Conservation (phyloP, 2,888 invertebrate genomes). For the Sarcophaga caerulescens region DNA sequence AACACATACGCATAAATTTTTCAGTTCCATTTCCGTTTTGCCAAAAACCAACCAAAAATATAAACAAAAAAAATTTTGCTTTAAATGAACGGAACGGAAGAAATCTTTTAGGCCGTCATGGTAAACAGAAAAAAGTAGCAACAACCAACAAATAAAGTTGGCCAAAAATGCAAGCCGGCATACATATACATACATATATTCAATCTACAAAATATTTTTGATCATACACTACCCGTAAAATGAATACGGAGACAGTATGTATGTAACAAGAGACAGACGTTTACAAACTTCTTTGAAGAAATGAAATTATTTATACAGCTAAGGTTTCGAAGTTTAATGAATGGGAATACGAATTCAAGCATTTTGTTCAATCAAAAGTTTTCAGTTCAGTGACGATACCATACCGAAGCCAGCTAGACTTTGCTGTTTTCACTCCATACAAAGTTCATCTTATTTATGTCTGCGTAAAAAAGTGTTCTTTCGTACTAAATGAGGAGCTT, state of each 20-base stretch:
- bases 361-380: too few species aligned
- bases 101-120: conserved; percentile 51
- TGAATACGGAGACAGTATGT: neutral
- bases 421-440: too few species aligned
- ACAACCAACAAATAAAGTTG: neutral
- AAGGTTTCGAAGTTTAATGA: too few species aligned
- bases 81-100: conserved; percentile 37
- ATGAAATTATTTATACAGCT: too few species aligned
- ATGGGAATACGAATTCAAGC: too few species aligned
- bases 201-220: neutral
- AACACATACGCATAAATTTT: conserved; percentile 50
- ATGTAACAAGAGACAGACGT: too few species aligned
- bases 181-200: neutral
- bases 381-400: too few species aligned
- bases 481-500: too few species aligned
- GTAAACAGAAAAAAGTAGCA: conserved; percentile 4
- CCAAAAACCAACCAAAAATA: conserved; percentile 10
- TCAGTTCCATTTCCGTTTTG: conserved; percentile 47
- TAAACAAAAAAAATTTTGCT: neutral
- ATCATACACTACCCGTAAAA: neutral
- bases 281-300: too few species aligned
- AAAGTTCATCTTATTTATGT: fast-evolving
- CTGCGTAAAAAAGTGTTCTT: too few species aligned
- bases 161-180: neutral
- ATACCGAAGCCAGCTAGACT: too few species aligned